Percentiles rank a stretch among this genome's conserved stretches.
Conservation (phyloP, 2,113 vertebrate species). For the Lophochroa leadbeateri region DNA sequence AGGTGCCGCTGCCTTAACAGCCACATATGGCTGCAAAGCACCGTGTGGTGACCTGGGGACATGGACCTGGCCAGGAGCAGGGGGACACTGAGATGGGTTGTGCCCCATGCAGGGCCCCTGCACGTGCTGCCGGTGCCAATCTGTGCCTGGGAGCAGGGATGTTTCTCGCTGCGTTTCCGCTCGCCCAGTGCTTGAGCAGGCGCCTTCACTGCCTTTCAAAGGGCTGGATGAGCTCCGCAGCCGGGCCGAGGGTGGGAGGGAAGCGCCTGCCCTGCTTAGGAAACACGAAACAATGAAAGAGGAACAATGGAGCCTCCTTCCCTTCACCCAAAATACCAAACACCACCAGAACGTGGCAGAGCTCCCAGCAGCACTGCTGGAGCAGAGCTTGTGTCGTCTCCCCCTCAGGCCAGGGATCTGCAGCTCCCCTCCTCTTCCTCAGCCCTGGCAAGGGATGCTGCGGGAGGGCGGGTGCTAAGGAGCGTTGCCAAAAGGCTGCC, state of each 20-base stretch:
- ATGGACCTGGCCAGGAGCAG: rapidly evolving
- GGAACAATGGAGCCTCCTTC: conserved; percentile 56
- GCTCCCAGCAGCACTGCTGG: neutral
- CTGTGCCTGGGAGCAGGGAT: neutral
- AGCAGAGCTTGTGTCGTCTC: neutral
- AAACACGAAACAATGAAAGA: conserved; percentile 37
- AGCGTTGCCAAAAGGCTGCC: neutral
- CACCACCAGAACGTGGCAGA: neutral
- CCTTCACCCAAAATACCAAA: conserved; percentile 12
- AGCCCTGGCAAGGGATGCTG: neutral
- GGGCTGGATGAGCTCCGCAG: neutral
- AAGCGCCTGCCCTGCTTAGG: neutral
- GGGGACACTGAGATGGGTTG: rapidly evolving
- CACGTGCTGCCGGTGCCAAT: neutral
- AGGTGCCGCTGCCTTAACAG: rapidly evolving
- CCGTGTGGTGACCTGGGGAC: rapidly evolving
- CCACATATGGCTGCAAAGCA: rapidly evolving
- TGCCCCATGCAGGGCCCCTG: neutral
- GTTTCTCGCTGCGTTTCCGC: rapidly evolving
- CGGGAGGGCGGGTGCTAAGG: neutral
- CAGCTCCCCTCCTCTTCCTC: neutral
- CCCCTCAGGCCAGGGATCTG: neutral
- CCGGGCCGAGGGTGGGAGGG: conserved; percentile 7
- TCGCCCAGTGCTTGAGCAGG: neutral
- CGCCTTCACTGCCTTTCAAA: neutral